These are phyloP conservation scores for Perizoma flavofasciatum DNA, from an alignment of 2,888 invertebrate species.

Conservation along the genomic window DNA sequence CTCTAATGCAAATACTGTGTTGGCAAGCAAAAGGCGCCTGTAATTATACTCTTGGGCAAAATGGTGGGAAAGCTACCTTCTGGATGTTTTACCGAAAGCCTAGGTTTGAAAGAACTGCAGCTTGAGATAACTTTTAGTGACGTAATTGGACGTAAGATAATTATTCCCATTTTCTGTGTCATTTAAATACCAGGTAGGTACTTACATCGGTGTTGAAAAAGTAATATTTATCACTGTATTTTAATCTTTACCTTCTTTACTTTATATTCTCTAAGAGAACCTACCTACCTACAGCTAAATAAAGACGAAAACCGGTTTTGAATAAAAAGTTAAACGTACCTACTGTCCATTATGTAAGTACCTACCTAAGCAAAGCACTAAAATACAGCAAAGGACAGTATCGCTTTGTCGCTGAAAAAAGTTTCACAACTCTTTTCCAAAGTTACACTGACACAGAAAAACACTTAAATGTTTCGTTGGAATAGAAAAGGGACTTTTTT, in stretches of 20 bases:
- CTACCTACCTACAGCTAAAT: too few relatives aligned
- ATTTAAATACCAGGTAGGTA: too few relatives aligned
- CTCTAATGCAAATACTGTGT: conserved; percentile 65
- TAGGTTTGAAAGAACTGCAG: conserved; percentile 16
- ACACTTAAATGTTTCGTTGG: conserved; percentile 36
- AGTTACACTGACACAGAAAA: conserved; percentile 40
- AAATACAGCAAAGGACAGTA: conserved; percentile 12
- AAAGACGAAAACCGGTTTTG: too few relatives aligned
- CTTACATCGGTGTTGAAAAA: too few relatives aligned
- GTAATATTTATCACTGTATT: too few relatives aligned
- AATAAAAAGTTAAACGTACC: too few relatives aligned
- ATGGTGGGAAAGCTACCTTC: conserved; percentile 37
- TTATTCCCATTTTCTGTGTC: too few relatives aligned
- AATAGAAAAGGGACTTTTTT: conserved; percentile 1
- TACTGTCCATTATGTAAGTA: neutral
- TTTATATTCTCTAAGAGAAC: too few relatives aligned
- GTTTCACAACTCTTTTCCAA: conserved; percentile 29
- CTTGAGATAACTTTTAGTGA: conserved; percentile 10
- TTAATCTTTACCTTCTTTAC: too few relatives aligned
- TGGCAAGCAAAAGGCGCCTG: conserved; percentile 53
- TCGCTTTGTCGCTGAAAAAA: conserved; percentile 14
- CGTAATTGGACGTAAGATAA: too few relatives aligned
- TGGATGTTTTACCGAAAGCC: conserved; percentile 22
- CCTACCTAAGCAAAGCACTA: neutral
- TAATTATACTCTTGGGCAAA: conserved; percentile 64